A percentile compares a stretch with the other conserved stretches of the same genome.
Conservation (phyloP, 2,797 vertebrate genomes). For the Xyrichtys novacula region DNA sequence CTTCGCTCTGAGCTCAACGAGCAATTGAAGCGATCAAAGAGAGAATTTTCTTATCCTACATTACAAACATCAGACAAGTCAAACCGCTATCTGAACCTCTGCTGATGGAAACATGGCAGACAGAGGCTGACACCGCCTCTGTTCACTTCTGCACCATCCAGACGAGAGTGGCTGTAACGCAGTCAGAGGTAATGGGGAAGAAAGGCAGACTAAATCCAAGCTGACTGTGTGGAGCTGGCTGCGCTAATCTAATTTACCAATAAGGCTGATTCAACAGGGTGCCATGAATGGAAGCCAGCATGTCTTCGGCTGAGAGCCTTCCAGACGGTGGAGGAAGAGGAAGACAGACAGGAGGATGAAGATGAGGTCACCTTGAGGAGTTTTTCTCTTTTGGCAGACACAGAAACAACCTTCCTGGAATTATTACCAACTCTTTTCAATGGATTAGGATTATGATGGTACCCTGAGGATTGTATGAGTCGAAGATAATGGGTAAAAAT, state of each 20-base stretch:
- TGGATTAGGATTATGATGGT: conserved; percentile 20
- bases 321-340: conserved; percentile 35
- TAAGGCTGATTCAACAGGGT: conserved; percentile 45
- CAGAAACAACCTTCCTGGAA: conserved; percentile 19
- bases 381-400: neutral
- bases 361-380: conserved; percentile 62
- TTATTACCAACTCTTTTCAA: conserved; percentile 18
- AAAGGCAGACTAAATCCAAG: conserved; percentile 59
- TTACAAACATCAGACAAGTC: conserved; percentile 51
- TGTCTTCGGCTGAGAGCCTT: conserved; percentile 43
- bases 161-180: conserved; percentile 32
- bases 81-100: conserved; percentile 41
- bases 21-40: conserved; percentile 47
- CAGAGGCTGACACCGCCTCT: conserved; percentile 46
- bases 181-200: conserved; percentile 61
- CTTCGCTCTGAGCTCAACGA: conserved; percentile 28
- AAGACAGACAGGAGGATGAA: conserved; percentile 16
- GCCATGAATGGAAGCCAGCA: conserved; percentile 37
- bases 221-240: conserved; percentile 49
- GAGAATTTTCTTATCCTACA: conserved; percentile 35
- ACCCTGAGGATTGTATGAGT: neutral
- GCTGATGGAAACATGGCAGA: conserved; percentile 58
- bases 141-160: conserved; percentile 50
- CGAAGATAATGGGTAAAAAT: neutral
- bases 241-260: conserved; percentile 69